Base-by-base conservation (phyloP, 2,888 invertebrate genomes). In the Unio pictorum region DNA sequence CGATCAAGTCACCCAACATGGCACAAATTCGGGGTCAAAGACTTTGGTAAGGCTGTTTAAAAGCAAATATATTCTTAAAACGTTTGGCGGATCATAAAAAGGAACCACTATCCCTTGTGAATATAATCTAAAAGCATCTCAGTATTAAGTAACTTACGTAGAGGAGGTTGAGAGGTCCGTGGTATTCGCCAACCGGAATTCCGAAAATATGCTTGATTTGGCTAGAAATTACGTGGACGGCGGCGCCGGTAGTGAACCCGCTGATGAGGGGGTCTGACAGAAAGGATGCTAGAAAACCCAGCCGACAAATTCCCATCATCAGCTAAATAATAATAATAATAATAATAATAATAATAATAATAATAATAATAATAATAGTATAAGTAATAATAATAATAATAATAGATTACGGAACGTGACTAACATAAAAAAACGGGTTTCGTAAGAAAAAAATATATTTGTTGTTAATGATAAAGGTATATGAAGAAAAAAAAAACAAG, bases 221-320 rank as follows among this genome's bases (percentile, higher is more conserved):
- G 0, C 95, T 95, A 0, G 94, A 93, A 61, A 95, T 92, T 20
- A 97, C 96, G 88, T 96, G 95, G 82, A 95, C 92, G 0, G 96
- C 95, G 4, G 96, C 95, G 0, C 95, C 96, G 0, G 95, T 95
- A 1, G 96, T 96, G 90, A 97, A 95, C 1, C 96, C 96, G 69
- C 95, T 95, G 30, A 96, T 95, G 79, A 97, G 91, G 0, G 90
- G 88, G 64, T 89, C 88, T 0, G 88, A 88, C 70, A 89, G 81
- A 74, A 88, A 89, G 0, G 83, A 84, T 5, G 88, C 86, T 34
- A 89, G 75, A 72, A 87, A 87, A 4, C 89, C 89, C 18, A 89
- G 76, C 30, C 83, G 81, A 15, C 83, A 68, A 0, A 86, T 54
- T 17, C 87, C 88, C 81, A 89, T 82, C 55, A 82, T 28, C 8